These are phyloP conservation scores for Uropsilus gracilis DNA, from an alignment of 2,113 vertebrate species.

Conservation along the genomic window DNA sequence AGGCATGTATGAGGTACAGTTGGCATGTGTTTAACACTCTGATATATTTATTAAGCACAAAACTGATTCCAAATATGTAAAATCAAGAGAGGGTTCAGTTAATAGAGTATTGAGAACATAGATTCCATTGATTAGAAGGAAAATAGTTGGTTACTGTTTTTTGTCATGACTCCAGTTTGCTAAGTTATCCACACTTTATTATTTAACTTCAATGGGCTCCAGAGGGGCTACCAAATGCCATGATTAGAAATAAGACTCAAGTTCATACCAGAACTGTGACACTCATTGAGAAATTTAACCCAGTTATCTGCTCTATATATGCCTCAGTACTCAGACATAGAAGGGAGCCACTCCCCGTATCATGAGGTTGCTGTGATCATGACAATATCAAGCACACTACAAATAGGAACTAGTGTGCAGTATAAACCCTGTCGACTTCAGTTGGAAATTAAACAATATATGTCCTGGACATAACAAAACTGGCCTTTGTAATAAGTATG, in stretches of 20 bases:
- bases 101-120: neutral
- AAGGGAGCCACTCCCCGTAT: neutral
- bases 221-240: neutral
- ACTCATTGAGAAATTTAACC: neutral
- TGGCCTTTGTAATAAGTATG: neutral
- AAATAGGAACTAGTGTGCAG: neutral
- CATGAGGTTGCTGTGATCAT: neutral
- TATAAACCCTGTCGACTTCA: neutral
- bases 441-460: slow-evolving; percentile 19
- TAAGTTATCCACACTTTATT: slow-evolving; percentile 14
- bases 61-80: neutral
- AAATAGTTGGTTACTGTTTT: neutral
- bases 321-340: neutral
- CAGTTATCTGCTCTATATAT: neutral
- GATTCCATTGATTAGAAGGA: neutral
- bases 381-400: neutral
- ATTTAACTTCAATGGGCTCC: neutral
- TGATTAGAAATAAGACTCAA: neutral
- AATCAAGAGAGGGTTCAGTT: neutral
- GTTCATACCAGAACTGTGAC: neutral
- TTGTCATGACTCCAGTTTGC: neutral
- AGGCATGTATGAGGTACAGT: neutral
- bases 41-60: neutral
- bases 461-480: neutral
- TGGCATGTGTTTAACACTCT: neutral